These are phyloP conservation scores for Macroteleia sp. DNA, from an alignment of 2,888 invertebrate species.

Conservation along the genomic window DNA sequence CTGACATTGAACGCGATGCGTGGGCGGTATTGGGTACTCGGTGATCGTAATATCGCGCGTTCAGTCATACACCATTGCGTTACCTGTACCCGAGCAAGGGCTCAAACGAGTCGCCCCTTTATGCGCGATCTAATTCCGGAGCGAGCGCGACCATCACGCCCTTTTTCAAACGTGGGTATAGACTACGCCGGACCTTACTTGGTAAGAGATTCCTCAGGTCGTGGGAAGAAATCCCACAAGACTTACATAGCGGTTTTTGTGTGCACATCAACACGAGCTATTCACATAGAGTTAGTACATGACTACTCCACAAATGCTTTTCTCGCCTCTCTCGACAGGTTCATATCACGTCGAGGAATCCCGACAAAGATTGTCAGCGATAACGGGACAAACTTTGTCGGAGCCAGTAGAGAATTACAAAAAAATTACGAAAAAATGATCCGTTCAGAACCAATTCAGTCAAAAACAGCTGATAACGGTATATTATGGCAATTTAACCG, in stretches of 20 bases:
- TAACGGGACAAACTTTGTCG: background rate
- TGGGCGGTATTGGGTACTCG: too few relatives aligned
- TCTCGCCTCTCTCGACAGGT: background rate
- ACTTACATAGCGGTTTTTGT: background rate
- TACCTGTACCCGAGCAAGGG: background rate
- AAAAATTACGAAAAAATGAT: background rate
- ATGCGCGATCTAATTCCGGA: background rate
- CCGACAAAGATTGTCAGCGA: background rate
- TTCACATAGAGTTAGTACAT: slow-evolving; percentile 3
- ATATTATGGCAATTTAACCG: background rate
- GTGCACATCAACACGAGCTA: background rate
- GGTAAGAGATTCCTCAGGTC: background rate
- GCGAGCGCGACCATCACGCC: background rate
- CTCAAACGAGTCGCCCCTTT: background rate
- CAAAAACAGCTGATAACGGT: background rate
- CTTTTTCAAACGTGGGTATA: background rate
- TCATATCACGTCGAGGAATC: background rate
- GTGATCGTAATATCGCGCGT: too few relatives aligned
- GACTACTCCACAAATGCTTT: background rate
- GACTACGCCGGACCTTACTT: slow-evolving; percentile 2
- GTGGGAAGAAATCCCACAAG: background rate
- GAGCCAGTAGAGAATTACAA: background rate
- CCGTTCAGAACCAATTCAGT: background rate
- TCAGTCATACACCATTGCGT: background rate
- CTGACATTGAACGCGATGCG: too few relatives aligned